Conservation (phyloP, 2,888 invertebrate species). For the Zelleria hepariella region DNA sequence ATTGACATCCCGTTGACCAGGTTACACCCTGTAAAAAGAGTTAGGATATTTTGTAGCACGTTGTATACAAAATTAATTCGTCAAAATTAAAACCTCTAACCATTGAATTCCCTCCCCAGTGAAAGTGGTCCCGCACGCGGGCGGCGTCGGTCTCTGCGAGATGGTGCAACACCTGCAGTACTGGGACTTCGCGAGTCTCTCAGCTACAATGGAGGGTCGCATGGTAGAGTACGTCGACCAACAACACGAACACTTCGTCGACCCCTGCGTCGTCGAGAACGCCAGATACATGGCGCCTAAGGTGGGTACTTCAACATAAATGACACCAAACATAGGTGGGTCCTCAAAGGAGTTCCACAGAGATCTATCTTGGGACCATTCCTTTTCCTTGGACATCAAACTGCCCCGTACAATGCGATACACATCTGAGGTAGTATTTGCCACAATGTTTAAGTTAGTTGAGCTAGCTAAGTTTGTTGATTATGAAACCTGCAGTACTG, state of each 20-base stretch:
- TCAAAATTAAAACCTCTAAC: no score
- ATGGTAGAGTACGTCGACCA: conserved; percentile 92
- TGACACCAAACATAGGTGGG: no score
- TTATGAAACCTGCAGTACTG: conserved; percentile 91
- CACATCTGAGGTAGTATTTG: no score
- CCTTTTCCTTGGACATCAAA: no score
- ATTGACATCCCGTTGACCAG: no score
- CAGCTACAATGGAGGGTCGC: conserved; percentile 78
- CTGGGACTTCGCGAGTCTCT: conserved; percentile 87
- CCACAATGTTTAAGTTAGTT: no score
- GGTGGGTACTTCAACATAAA: conserved; percentile 44
- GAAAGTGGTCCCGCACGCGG: conserved; percentile 94
- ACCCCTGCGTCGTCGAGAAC: conserved; percentile 78
- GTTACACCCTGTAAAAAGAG: no score
- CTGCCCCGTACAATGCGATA: conserved; percentile 94
- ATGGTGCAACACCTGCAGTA: conserved; percentile 93
- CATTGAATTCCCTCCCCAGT: conserved; percentile 65
- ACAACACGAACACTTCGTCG: conserved; percentile 88
- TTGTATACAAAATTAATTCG: no score
- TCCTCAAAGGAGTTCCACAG: no score
- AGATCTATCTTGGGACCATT: no score
- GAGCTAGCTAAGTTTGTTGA: no score
- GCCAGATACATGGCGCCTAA: conserved; percentile 83
- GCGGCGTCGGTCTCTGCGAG: conserved; percentile 94
- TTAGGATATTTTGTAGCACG: no score